Base-by-base conservation (phyloP, 2,888 invertebrate species). In the Aproaerema taeniolella region DNA sequence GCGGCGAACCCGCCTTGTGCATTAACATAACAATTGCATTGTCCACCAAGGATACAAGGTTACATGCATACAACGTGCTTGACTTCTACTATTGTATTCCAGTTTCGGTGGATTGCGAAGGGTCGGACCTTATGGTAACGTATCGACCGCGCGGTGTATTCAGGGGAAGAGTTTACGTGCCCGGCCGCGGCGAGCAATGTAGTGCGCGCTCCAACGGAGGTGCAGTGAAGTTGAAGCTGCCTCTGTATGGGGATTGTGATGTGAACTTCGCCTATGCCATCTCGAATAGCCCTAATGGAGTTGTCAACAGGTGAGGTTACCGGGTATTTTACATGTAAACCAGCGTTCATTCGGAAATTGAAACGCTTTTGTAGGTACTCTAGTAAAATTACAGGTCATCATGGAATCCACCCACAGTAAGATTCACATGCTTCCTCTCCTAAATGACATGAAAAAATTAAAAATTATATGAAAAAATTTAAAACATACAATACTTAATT, bases 101-200 rank as follows among this genome's bases (percentile, higher is more conserved):
- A 96, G 96, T 96, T 49, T 90, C 89, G 44, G 95, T 96, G 1
- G 89, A 91, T 32, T 96, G 96, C 67, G 90, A 90, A n/a, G 89
- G 90, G 20, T 80, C 89, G 2, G 89, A 90, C 45, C 90, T 95
- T 88, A 74, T 90, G 16, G 89, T 96, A 39, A 90, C 87, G 20
- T 92, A 91, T 50, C 74, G 77, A 6, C 91, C 92, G 2, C 89
- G 88, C 42, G 85, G 88, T 8, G 67, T 70, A 59, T 92, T 92
- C 68, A 80, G 82, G 9, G 96, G 96, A 0, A 90, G 93, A 38
- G 85, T 96, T 49, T 96, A 95, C 66, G 93, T 93, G 42, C 92
- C 91, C 50, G 95, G 94, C 9, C 91, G 91, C 60, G 92, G 94
- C 0, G 93, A 93, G 52, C 73, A 83, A 5, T 96, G 95, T 69